Conservation (phyloP, 2,888 invertebrate genomes). For the Apotomis capreana region DNA sequence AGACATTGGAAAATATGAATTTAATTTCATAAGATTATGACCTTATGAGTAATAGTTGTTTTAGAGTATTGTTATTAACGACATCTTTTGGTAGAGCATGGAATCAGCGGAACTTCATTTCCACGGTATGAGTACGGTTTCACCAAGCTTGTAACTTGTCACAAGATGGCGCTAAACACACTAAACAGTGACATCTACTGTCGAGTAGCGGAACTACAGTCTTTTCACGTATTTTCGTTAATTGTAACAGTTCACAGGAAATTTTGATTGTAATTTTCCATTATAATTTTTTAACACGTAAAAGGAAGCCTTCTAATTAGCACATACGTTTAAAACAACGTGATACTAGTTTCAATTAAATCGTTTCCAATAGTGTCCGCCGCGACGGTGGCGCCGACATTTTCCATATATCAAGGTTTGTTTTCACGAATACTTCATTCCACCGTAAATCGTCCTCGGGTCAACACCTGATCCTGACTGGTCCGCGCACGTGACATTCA, state of each 20-base stretch:
- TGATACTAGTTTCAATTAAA: conserved; percentile 28
- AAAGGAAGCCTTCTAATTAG: conserved; percentile 10
- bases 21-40: too few species aligned
- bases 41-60: too few species aligned
- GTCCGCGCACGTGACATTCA: conserved; percentile 72
- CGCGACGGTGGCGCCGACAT: conserved; percentile 76
- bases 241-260: conserved; percentile 3
- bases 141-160: too few species aligned
- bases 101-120: background rate
- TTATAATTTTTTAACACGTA: conserved; percentile 6
- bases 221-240: conserved; percentile 9
- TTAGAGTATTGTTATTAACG: background rate
- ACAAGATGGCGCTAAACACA: conserved; percentile 9
- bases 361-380: conserved; percentile 59
- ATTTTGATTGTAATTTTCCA: conserved; percentile 15
- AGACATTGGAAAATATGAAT: too few species aligned
- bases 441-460: conserved; percentile 78
- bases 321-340: conserved; percentile 12
- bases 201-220: conserved; percentile 48
- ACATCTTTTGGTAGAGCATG: conserved; percentile 10
- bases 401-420: conserved; percentile 81
- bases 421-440: conserved; percentile 82
- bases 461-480: conserved; percentile 72
- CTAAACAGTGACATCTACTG: conserved; percentile 54
- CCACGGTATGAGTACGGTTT: background rate